Percentiles rank a stretch among this genome's conserved stretches.
phyloP scores from a whole-genome alignment of 2,888 invertebrate genomes.

The Tetramorium bicarinatum region DNA sequence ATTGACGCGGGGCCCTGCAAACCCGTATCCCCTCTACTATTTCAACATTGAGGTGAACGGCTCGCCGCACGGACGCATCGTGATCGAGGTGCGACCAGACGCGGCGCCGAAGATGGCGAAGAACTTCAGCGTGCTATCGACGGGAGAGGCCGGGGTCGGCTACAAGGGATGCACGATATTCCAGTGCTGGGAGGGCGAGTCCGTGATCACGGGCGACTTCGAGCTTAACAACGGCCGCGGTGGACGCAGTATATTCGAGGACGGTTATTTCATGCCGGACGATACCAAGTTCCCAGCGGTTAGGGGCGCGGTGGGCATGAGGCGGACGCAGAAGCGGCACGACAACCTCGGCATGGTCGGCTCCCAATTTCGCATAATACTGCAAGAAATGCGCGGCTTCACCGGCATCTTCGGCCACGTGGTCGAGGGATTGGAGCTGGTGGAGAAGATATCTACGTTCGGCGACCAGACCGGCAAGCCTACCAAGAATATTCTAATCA shows the following conservation, averaged over 20 bases:
- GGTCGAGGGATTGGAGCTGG: slow-evolving; percentile 92
- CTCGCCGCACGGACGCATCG: slow-evolving; percentile 90
- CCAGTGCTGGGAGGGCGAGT: slow-evolving; percentile 94
- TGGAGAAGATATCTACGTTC: slow-evolving; percentile 92
- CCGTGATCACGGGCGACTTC: slow-evolving; percentile 93
- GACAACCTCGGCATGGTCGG: slow-evolving; percentile 94
- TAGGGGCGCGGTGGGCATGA: slow-evolving; percentile 93
- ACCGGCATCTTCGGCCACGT: slow-evolving; percentile 94
- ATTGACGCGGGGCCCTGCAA: slow-evolving; percentile 87
- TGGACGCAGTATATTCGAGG: slow-evolving; percentile 92
- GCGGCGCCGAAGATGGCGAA: slow-evolving; percentile 94
- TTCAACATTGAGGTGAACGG: slow-evolving; percentile 93
- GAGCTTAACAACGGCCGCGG: slow-evolving; percentile 94
- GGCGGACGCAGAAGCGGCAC: slow-evolving; percentile 93
- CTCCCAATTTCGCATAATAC: slow-evolving; percentile 93
- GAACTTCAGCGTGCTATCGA: slow-evolving; percentile 91
- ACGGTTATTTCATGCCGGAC: slow-evolving; percentile 93
- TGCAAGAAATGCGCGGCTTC: slow-evolving; percentile 94
- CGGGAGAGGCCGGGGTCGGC: slow-evolving; percentile 92
- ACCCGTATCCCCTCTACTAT: slow-evolving; percentile 91
- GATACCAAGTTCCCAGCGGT: slow-evolving; percentile 92
- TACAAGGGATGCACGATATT: slow-evolving; percentile 94
- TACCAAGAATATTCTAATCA: slow-evolving; percentile 91
- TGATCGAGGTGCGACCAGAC: slow-evolving; percentile 93
- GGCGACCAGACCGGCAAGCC: slow-evolving; percentile 94